A percentile compares a stretch with the other conserved stretches of the same genome.
These are phyloP conservation scores for Onychomys arenicola DNA, from an alignment of 2,797 vertebrate species.

Conservation along the genomic window DNA sequence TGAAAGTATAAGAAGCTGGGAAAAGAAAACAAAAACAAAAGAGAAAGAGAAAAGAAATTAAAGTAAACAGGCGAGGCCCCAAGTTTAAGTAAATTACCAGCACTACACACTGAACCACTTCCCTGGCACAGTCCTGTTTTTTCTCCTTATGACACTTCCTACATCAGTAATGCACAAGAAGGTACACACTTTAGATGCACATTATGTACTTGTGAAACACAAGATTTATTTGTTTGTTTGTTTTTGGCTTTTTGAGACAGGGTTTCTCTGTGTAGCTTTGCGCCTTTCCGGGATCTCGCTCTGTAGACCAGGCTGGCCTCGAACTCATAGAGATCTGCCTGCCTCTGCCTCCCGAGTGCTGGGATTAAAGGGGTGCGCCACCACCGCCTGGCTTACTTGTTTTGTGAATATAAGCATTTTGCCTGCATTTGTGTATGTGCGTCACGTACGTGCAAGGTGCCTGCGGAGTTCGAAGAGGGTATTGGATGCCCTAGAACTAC, in stretches of 20 bases:
- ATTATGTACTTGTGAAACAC: constrained; percentile 15
- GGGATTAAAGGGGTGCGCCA: too few relatives aligned
- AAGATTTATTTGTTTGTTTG: not conserved
- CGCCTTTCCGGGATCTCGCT: too few relatives aligned
- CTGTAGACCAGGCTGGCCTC: too few relatives aligned
- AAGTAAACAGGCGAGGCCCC: not conserved
- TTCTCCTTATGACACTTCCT: constrained; percentile 25
- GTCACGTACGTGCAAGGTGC: not conserved
- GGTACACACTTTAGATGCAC: not conserved
- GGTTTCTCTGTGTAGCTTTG: too few relatives aligned
- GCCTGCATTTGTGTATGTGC: not conserved
- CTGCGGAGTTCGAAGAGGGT: not conserved
- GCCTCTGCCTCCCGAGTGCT: too few relatives aligned
- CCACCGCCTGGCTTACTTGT: too few relatives aligned
- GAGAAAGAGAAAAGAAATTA: not conserved
- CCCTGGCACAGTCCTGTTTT: not conserved
- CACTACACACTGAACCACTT: not conserved
- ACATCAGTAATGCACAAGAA: constrained; percentile 3
- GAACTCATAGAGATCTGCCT: too few relatives aligned
- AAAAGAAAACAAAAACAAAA: too few relatives aligned
- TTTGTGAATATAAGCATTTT: not conserved
- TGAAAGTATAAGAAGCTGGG: not conserved
- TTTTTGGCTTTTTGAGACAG: too few relatives aligned
- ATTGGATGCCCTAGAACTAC: not conserved
- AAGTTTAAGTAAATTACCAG: not conserved